Conservation (phyloP, 2,888 invertebrate genomes). For the Pristionchus mayeri region DNA sequence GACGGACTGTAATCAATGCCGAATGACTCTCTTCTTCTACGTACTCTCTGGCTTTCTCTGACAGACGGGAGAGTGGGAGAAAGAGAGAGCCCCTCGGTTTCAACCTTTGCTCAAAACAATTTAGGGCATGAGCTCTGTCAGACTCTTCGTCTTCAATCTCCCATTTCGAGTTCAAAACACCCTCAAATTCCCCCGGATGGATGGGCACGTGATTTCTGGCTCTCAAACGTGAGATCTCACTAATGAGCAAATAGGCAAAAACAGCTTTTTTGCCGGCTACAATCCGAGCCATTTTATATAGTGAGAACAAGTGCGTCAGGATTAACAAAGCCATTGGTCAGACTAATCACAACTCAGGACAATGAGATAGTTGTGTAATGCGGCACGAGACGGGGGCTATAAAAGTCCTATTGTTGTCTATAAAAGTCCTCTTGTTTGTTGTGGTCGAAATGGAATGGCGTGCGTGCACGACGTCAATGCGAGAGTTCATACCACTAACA, state of each 20-base stretch:
- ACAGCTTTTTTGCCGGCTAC: neutral
- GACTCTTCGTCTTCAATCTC: neutral
- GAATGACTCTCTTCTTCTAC: too few relatives aligned
- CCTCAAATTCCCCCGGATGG: too few relatives aligned
- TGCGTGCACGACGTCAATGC: too few relatives aligned
- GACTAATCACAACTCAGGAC: neutral
- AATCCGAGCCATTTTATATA: neutral
- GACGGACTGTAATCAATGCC: neutral
- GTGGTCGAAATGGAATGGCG: too few relatives aligned
- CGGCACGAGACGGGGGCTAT: too few relatives aligned
- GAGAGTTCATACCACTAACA: too few relatives aligned
- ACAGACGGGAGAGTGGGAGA: neutral
- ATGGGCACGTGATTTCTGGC: neutral
- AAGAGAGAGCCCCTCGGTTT: neutral
- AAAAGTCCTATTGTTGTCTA: too few relatives aligned
- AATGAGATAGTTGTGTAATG: neutral
- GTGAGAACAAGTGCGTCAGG: conserved; percentile 18
- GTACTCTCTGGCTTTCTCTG: neutral
- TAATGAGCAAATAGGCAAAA: neutral
- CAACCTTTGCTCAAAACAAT: conserved; percentile 23
- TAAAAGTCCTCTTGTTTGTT: too few relatives aligned
- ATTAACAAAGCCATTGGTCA: neutral
- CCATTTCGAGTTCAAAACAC: conserved; percentile 4
- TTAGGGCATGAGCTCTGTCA: neutral
- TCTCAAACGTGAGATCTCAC: neutral